Percentiles rank a stretch among this genome's conserved stretches.
Evolutionary conservation across 2,113 vertebrate genomes (phyloP).

Genomic region (crab-eating macaque (Macaca fascicularis)): T2T-MFA8v1.1 NC_088378.1:22110001-22110500

Average conservation of each 20-base stretch:
- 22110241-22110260: constrained; percentile 79
- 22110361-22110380: constrained; percentile 58
- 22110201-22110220: constrained; percentile 78
- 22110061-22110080: neutral
- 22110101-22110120: neutral
- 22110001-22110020: constrained; percentile 6
- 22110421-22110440: neutral
- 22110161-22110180: constrained; percentile 67
- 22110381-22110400: constrained; percentile 26
- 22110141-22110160: constrained; percentile 28
- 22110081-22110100: neutral
- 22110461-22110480: neutral
- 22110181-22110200: neutral
- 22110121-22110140: constrained; percentile 39
- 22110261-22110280: constrained; percentile 79
- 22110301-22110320: constrained; percentile 79
- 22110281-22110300: constrained; percentile 79
- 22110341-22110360: constrained; percentile 71
- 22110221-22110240: constrained; percentile 77
- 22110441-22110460: constrained; percentile 5
- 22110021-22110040: neutral
- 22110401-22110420: neutral
- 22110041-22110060: neutral
- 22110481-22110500: constrained; percentile 1
- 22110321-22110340: constrained; percentile 77